Evolutionary conservation across 1,140 invertebrate genomes (phyloP), one percentile per base, ranked within the genome.

Genomic region (Euglossa dilemma): DNA sequence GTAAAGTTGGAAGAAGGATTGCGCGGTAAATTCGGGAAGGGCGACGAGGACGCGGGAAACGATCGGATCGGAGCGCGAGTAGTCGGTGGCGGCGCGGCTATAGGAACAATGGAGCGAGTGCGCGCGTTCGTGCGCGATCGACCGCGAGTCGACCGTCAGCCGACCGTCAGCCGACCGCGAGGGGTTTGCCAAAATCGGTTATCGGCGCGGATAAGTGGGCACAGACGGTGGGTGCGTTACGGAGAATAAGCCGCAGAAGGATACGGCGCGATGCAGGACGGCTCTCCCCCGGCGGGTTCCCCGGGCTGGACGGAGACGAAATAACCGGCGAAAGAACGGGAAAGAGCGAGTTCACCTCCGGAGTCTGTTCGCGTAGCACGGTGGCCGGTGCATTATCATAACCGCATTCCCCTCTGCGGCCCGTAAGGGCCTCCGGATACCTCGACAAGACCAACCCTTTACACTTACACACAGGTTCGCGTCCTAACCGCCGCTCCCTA

Each of bases 381-480:
- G 93, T 94, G 92, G 93, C 93, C 91, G 89, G 80, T 92, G 90
- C 92, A 94, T 94, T 94, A 94, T 94, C 93, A 94, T 94, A 94
- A 94, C 92, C 91, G 91, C 93, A 93, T 93, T 94, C 92, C 92
- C 91, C 89, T 91, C 89, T 80, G 76, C 76, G 75, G 88, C 90
- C 84, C 82, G 89, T 88, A 86, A 84, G 87, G 87, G 89, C 89
- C 86, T 78, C 85, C 87, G 90, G 86, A 91, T 90, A 90, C 92
- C 88, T 87, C 77, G 87, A 84, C 88, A 88, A 89, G 86, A 88
- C 61, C 90, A 91, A 92, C 90, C 90, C 90, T 91, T 91, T 91
- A 88, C 90, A 81, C 86, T 88, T 89, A 85, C 83, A 85, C 83
- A 88, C 89, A 80, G 80, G 74, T 74, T 61, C 74, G 52, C 43